Base-by-base conservation (phyloP, 1,140 invertebrate species). In the Globodera ellingtonae region DNA sequence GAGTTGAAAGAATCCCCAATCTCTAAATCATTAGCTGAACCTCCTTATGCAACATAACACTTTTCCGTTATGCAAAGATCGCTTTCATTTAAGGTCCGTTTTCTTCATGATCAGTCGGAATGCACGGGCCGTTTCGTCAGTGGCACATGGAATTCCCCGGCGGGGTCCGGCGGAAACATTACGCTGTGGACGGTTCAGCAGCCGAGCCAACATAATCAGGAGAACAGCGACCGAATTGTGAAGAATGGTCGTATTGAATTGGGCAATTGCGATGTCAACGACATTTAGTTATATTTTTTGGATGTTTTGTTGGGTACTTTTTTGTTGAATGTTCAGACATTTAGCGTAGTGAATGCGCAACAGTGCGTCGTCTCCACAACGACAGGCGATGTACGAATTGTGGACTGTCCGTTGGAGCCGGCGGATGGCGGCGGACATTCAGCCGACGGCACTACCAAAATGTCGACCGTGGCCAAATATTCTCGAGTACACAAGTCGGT, bases 241-340 rank as follows among this genome's bases (percentile, higher is more conserved):
- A 47, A 67, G 65, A 78, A 24, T 78, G 52, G n/a, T 69, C 44
- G 15, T 8, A 44, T 21, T 50, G 67, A 72, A 44, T 66, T 56
- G 74, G 66, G 24, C 21, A 65, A 24, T 80, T n/a, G 67, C 59
- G 72, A 80, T 47, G 79, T 80, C 46, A 72, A 66, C 24, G 71
- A 80, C 66, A 80, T 80, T 73, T 65, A 21, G 73, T 78, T 46
- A 35, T 35, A 35, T 35, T 35, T 35, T 35, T 35, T 35, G 35
- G 35, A 35, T 35, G 35, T 35, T 35, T 35, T 35, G 35, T 35
- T 35, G 35, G 1, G 35, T 35, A 35, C 35, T 35, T 35, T n/a
- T 35, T 35, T 2, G 3, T 35, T 35, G 35, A 35, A 35, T 35
- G 35, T 35, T 35, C 35, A 35, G 1, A 35, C 35, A 35, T 46